Evolutionary conservation across 64 coral and sea anemone genomes (phyloP).

Genomic region (Stylophora pistillata): DNA sequence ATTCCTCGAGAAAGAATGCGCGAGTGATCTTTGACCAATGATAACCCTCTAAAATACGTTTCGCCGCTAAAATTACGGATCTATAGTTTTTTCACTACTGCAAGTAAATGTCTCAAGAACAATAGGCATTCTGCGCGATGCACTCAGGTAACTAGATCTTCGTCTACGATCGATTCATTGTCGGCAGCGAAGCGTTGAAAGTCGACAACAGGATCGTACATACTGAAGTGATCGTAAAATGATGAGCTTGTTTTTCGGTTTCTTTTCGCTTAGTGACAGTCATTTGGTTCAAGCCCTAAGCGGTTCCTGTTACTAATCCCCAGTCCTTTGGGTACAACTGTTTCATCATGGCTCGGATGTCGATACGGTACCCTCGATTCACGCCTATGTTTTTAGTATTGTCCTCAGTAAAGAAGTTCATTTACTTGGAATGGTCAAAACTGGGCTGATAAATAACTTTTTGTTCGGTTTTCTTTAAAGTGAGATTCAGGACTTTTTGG

Average conservation of each 20-base stretch:
- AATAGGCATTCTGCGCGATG: too few relatives aligned
- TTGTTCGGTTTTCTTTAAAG: too few relatives aligned
- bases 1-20: too few relatives aligned
- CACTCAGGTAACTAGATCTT: constrained; percentile 91
- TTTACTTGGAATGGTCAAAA: constrained; percentile 44
- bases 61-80: too few relatives aligned
- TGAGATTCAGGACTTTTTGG: too few relatives aligned
- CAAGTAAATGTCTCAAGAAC: too few relatives aligned
- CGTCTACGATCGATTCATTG: constrained; percentile 68
- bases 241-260: constrained; percentile 66
- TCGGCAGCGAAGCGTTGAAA: constrained; percentile 53
- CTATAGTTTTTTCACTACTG: too few relatives aligned
- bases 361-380: constrained; percentile 44
- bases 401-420: constrained; percentile 59
- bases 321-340: constrained; percentile 61
- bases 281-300: constrained; percentile 57
- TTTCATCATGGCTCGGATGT: constrained; percentile 62
- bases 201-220: constrained; percentile 62
- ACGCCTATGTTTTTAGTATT: constrained; percentile 44
- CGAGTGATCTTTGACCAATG: too few relatives aligned
- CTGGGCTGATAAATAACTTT: constrained; percentile 52
- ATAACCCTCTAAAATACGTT: too few relatives aligned
- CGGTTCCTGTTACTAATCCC: constrained; percentile 28
- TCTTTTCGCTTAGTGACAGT: constrained; percentile 70
- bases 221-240: constrained; percentile 68